phyloP scores from a whole-genome alignment of 2,888 invertebrate genomes.

The Ceraclea dissimilis region DNA sequence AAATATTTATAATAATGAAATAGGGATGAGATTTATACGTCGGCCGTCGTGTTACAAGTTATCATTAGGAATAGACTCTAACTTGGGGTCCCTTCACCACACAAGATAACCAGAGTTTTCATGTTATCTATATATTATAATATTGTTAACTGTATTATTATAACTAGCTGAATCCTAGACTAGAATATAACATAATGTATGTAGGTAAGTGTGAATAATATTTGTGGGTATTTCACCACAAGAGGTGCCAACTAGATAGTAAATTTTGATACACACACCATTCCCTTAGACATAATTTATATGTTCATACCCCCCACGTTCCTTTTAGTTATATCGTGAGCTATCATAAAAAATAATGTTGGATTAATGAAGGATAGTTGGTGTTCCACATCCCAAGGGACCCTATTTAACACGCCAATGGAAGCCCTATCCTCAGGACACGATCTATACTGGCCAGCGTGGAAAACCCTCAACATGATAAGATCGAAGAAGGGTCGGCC shows the following conservation, averaged over 20 bases:
- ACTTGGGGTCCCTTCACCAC: not conserved
- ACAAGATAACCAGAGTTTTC: constrained; percentile 1
- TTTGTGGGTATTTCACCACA: not conserved
- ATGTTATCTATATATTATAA: not conserved
- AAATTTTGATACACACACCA: not conserved
- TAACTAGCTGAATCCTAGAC: no score
- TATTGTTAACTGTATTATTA: no score
- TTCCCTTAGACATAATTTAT: not conserved
- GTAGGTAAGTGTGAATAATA: not conserved
- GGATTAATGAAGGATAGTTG: no score
- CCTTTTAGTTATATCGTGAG: no score
- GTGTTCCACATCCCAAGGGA: no score
- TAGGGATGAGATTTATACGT: not conserved
- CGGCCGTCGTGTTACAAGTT: not conserved
- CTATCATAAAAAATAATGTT: no score
- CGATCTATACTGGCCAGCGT: no score
- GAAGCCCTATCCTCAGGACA: no score
- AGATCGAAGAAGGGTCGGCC: no score
- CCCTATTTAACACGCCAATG: no score
- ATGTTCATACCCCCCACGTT: not conserved
- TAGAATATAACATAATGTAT: no score
- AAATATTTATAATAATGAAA: not conserved
- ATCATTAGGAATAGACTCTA: not conserved
- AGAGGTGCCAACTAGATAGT: not conserved
- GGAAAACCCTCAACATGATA: no score